Evolutionary conservation across 2,113 vertebrate species (phyloP).

Genomic region (Uria lomvia): DNA sequence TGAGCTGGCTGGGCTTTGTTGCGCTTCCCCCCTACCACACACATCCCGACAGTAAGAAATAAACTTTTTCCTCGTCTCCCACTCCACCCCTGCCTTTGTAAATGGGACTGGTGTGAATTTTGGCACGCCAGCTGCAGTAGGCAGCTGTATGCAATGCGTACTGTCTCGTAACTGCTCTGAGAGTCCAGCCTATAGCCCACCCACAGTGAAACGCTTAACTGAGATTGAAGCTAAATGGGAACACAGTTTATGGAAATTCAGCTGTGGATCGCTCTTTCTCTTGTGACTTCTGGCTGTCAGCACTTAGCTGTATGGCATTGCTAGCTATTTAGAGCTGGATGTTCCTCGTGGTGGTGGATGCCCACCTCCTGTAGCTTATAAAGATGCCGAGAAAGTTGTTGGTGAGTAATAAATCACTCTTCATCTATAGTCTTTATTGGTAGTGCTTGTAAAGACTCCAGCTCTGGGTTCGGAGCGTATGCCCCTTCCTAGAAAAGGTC

Average conservation of each 20-base stretch:
- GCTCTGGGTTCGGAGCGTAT: not conserved
- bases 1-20: not conserved
- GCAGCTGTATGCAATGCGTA: not conserved
- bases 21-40: not conserved
- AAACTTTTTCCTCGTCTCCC: not conserved
- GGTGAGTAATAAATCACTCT: conserved; percentile 43
- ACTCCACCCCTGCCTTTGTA: not conserved
- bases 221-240: conserved; percentile 15
- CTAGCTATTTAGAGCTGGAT: not conserved
- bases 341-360: not conserved
- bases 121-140: not conserved
- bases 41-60: not conserved
- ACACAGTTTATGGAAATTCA: conserved; percentile 25
- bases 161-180: not conserved
- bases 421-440: not conserved
- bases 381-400: conserved; percentile 34
- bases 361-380: conserved; percentile 14
- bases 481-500: conserved; percentile 28
- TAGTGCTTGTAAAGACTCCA: conserved; percentile 1
- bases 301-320: not conserved
- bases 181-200: conserved; percentile 43
- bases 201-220: conserved; percentile 24
- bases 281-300: conserved; percentile 48
- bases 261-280: not conserved
- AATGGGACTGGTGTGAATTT: not conserved